Evolutionary conservation across 1,140 invertebrate genomes (phyloP).

Genomic region (Drosophila sp.): DNA sequence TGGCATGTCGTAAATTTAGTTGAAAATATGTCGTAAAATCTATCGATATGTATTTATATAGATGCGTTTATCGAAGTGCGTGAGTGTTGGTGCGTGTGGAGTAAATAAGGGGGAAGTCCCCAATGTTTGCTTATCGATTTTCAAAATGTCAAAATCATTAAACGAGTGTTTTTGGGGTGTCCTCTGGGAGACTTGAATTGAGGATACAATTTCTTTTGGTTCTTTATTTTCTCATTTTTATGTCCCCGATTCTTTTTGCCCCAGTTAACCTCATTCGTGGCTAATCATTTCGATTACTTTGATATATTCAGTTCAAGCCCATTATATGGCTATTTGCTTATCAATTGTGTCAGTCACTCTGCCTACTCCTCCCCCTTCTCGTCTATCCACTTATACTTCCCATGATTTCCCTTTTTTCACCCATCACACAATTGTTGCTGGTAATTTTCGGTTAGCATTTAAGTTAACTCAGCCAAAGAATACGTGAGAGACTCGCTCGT

Average conservation of each 20-base stretch:
- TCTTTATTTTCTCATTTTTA: background rate
- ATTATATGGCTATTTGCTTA: conserved; percentile 78
- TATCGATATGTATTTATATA: conserved; percentile 20
- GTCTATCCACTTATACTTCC: conserved; percentile 43
- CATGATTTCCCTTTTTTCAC: conserved; percentile 1
- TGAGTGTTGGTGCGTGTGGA: conserved; percentile 15
- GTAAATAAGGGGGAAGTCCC: conserved; percentile 21
- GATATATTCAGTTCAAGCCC: conserved; percentile 64
- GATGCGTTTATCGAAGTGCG: conserved; percentile 37
- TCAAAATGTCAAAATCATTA: conserved; percentile 37
- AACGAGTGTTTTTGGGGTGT: conserved; percentile 2
- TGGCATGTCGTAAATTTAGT: conserved; percentile 57
- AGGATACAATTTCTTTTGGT: background rate
- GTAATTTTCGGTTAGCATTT: conserved; percentile 46
- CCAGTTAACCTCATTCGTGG: conserved; percentile 49
- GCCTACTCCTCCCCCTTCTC: background rate
- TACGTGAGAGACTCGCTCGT: conserved; percentile 50
- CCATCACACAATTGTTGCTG: conserved; percentile 37
- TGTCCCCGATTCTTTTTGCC: background rate
- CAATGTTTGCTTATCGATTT: conserved; percentile 58
- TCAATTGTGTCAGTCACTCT: conserved; percentile 57
- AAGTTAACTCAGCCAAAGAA: conserved; percentile 40
- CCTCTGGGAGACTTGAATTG: conserved; percentile 7
- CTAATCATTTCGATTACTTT: conserved; percentile 69
- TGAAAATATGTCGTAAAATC: conserved; percentile 60